Percentiles rank a stretch among this genome's conserved stretches.
Evolutionary conservation across 2,113 vertebrate genomes (phyloP).

Genomic region (Beaufortia kweichowensis): DNA sequence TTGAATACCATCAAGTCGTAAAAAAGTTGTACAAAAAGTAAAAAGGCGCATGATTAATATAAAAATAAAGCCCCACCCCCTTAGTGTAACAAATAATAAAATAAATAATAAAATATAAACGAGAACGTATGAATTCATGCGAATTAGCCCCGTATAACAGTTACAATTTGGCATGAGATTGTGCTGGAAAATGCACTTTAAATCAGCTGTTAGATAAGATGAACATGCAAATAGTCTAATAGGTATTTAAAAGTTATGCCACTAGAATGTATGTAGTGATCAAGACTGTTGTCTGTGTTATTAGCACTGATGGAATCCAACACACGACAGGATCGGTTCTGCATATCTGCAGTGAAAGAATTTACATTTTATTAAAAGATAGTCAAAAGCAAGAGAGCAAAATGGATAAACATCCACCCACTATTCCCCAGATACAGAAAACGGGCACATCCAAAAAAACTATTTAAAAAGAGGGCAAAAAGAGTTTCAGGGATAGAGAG

Average conservation of each 20-base stretch:
- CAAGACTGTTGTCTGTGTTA: not conserved
- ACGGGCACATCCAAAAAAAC: not conserved
- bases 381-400: not conserved
- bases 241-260: not conserved
- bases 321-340: not conserved
- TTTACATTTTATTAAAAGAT: constrained; percentile 33
- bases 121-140: too few relatives aligned
- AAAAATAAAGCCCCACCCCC: too few relatives aligned
- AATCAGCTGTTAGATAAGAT: not conserved
- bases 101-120: too few relatives aligned
- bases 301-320: constrained; percentile 29
- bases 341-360: constrained; percentile 21
- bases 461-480: not conserved
- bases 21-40: too few relatives aligned
- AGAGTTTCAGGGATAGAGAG: not conserved
- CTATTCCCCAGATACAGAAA: constrained; percentile 8
- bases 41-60: too few relatives aligned
- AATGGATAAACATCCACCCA: constrained; percentile 13
- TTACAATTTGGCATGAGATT: too few relatives aligned
- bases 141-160: too few relatives aligned
- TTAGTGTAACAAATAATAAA: too few relatives aligned
- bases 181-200: not conserved
- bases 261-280: not conserved
- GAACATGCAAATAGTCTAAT: not conserved
- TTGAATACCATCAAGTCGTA: too few relatives aligned